Evolutionary conservation across 2,797 vertebrate genomes (phyloP), one percentile per base, ranked within the genome.

Genomic region (Gymnothorax reevesii): DNA sequence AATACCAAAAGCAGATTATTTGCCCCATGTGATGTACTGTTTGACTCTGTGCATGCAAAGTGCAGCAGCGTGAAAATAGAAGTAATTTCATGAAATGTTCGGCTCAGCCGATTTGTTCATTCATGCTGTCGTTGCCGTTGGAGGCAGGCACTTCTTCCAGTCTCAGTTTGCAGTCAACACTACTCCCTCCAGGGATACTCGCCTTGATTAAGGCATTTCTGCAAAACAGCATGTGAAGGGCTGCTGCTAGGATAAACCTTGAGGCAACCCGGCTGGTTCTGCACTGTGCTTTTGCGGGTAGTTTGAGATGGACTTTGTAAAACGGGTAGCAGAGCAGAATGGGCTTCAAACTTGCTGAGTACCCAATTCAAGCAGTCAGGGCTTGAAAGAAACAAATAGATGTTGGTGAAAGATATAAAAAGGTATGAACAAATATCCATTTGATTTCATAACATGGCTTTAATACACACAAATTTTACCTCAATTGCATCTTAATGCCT

Each of bases 121-220:
- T 77, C 73, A 13, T 77, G 49, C 73, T 49, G 73, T 13, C 6
- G 33, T 77, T 77, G 73, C 42, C 73, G 33, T 42, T 49, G 73
- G 73, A 77, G 73, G 52, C 73, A 7, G 52, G 15, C 42, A 15
- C 33, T 77, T 77, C 73, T 49, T 42, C 42, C 7, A 7, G 42
- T 52, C 33, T 52, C 73, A 20, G 42, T 52, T 49, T 77, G 73
- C 73, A 77, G 73, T 49, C 73, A 77, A 77, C 73, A 77, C 33
- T 3, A 17, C 15, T 77, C 52, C 73, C 73, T 77, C 73, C 73
- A 42, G 73, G 73, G 73, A 77, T 77, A 42, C 42, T 42, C 52
- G 73, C 73, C 69, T 49, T 52, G 3, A 17, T 7, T 49, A 77
- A 77, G 42, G 15, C 6, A 49, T 77, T 77, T 52, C 73, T 49